Base-by-base conservation (phyloP, 2,888 invertebrate species). In the Laothoe populi region DNA sequence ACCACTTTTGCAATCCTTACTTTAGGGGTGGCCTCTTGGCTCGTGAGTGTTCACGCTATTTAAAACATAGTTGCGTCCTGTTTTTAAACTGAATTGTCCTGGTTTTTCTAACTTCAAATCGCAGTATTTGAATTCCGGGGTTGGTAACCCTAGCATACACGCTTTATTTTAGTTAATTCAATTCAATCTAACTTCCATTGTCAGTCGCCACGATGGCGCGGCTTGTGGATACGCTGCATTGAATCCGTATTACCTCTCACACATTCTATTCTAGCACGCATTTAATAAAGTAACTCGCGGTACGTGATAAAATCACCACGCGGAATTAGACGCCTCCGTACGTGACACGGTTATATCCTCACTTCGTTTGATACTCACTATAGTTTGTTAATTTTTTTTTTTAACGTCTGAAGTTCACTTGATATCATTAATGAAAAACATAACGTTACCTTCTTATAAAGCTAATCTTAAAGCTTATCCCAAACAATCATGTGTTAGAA, bases 181-280 rank as follows among this genome's bases (percentile, higher is more conserved):
- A 82, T 81, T 77, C 75, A 79, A 77, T 80, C 73, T 79, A 75
- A 78, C 75, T 78, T 74, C 77, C 75, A 83, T 82, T 83, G 83
- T 84, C 79, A 80, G 71, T 68, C 72, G 64, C 77, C 71, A 83
- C 82, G 83, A 83, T 80, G 69, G 75, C 70, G 68, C 70, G 26
- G 58, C 48, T 46, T 46, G 45, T 46, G 45, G 44, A 58, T 67
- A 70, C 65, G 75, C 74, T 72, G 72, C 70, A 75, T 74, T 77
- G 75, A 71, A 78, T 78, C 76, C 72, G 70, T 82, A 82, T 81
- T 82, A 76, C 78, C 71, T 69, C 70, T 76, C 70, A 71, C 70
- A 74, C 75, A 76, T 80, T 80, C 74, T 77, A 83, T 83, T 82
- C 75, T 78, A 77, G 77, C 78, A 76, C 71, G 73, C 67, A 71